Evolutionary conservation across 2,797 vertebrate genomes (phyloP), one percentile per base, ranked within the genome.

Genomic region (Sebastes cheni): DNA sequence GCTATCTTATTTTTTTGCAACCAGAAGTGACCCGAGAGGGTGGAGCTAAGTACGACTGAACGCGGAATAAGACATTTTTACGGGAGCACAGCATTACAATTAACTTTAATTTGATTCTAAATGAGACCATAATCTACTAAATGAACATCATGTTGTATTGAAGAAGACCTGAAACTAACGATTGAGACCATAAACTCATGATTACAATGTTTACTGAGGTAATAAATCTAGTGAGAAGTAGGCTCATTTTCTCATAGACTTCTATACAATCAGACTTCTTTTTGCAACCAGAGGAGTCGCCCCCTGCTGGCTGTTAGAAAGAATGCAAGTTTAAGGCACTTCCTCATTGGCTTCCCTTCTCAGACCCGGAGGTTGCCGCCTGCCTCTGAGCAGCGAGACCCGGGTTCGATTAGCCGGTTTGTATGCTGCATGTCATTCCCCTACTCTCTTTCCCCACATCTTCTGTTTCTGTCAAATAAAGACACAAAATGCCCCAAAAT

Each of bases 271-370:
- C 20, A 1, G 50, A 52, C 42, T 50, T 50, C 42, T 46, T 46
- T 46, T 46, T 46, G 42, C 20, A 52, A 52, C 46, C 50, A 52
- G 50, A 52, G 50, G 50, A 52, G 50, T 52, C 20, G 9, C 50
- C 20, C 20, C 20, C 50, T 52, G 50, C 46, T 50, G 46, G 7
- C 18, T 50, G 18, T 18, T 20, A 20, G 46, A 50, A 8, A 50
- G 0, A 50, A 50, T 20, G 46, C 9, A 54, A 10, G 50, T 54
- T 54, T n/a, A 0, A 54, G 50, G 16, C 46, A 50, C 7, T 46
- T 0, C 42, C 0, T 0, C 42, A 20, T 50, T 50, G 1, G 16
- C 42, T 46, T 46, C 42, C 0, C 42, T 18, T 46, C 16, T 18
- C 8, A n/a, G 46, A 50, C 16, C 46, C 7, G 18, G 50, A 52